Evolutionary conservation across 2,113 vertebrate species (phyloP), one percentile per base, ranked within the genome.

Genomic region (Phyllostomus hastatus): DNA sequence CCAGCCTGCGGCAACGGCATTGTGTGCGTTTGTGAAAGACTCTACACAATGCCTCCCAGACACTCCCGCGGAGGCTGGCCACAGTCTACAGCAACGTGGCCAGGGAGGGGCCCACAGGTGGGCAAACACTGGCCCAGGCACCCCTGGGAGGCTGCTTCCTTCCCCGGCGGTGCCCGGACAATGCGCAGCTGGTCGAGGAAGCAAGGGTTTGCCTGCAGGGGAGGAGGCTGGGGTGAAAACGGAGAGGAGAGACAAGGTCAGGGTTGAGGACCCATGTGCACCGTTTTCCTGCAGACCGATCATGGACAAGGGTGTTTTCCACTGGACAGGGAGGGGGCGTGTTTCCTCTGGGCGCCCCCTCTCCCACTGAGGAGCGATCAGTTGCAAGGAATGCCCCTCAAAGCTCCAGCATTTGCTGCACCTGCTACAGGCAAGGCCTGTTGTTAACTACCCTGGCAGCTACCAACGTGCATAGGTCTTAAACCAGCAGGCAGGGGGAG

Each of bases 71-170:
- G 10, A 54, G 46, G 70, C 70, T 10, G 90, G 64, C 69, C 59
- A 16, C 16, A 7, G 46, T 22, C 38, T 31, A 31, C 10, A 50
- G 82, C 11, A 35, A 8, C 84, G 61, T 70, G 59, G 12, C 16
- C 20, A 48, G 15, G 59, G 66, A 52, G 3, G 3, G 83, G 70
- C 43, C 80, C 59, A 31, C 52, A 84, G 80, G 66, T 61, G 76
- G 66, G 91, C 73, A 80, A 43, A 20, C 69, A 79, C 26, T 61
- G 85, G 46, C 75, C 50, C 75, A 73, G 82, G 61, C 78, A 35
- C 0, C 0, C 31, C 0, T 0, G 0, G n/a, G 43, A 1, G 9
- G 96, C 86, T 83, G 2, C 15, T 75, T 35, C 57, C 57, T 84
- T 88, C 26, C 67, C 26, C 73, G 38, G 16, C 7, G n/a, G 54